These are phyloP conservation scores for Platichthys stellatus DNA, from an alignment of 2,113 vertebrate species.

Conservation along the genomic window DNA sequence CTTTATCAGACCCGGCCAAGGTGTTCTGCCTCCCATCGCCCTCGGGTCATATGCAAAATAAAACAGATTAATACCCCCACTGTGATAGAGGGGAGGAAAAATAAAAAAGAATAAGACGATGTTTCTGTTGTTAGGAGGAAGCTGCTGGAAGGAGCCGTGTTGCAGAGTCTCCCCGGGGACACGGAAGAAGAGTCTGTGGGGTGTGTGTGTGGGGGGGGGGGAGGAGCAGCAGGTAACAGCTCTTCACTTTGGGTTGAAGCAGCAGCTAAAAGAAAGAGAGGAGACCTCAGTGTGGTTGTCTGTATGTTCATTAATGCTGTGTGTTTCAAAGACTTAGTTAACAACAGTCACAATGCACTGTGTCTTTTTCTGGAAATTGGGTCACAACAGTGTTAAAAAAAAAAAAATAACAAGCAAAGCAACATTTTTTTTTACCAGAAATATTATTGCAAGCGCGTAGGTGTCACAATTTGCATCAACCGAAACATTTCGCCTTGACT, in stretches of 20 bases:
- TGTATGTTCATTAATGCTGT: constrained; percentile 40
- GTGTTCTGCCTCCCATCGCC: constrained; percentile 47
- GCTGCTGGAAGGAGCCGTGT: constrained; percentile 45
- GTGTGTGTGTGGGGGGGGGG: neutral
- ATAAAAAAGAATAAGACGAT: constrained; percentile 52
- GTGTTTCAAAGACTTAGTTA: constrained; percentile 36
- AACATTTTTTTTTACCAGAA: constrained; percentile 13
- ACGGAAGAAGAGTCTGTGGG: constrained; percentile 22
- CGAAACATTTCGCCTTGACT: constrained; percentile 13
- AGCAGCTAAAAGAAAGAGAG: constrained; percentile 9
- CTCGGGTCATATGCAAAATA: constrained; percentile 58
- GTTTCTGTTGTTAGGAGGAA: constrained; percentile 64
- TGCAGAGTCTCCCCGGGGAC: constrained; percentile 54
- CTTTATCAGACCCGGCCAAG: constrained; percentile 47
- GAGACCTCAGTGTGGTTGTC: constrained; percentile 19
- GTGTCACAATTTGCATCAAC: constrained; percentile 14
- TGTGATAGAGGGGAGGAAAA: constrained; percentile 38
- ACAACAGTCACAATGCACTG: constrained; percentile 22
- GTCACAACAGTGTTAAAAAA: constrained; percentile 36
- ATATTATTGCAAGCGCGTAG: constrained; percentile 7
- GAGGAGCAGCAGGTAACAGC: constrained; percentile 46
- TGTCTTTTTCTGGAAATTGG: constrained; percentile 49
- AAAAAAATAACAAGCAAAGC: constrained; percentile 35
- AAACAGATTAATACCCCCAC: constrained; percentile 47
- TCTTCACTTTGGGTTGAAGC: constrained; percentile 31